Conservation (phyloP, 1,140 invertebrate genomes). For the Homalodisca vitripennis region DNA sequence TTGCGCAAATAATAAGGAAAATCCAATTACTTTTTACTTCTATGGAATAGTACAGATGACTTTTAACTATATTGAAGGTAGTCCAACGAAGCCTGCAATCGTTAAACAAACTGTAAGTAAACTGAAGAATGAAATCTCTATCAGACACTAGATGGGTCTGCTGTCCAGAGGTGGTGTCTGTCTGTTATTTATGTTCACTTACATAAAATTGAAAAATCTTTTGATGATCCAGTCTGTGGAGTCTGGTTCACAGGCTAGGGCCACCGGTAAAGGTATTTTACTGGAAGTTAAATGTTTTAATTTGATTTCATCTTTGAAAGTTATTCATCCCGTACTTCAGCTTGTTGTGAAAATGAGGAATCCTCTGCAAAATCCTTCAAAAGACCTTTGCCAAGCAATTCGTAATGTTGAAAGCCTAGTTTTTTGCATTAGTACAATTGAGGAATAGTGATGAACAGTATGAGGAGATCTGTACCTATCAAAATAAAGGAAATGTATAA, state of each 20-base stretch:
- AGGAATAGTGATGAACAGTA: constrained; percentile 28
- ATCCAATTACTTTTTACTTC: no score
- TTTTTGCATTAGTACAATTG: constrained; percentile 28
- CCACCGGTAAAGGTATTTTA: constrained; percentile 32
- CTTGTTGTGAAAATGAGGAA: constrained; percentile 36
- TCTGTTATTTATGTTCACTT: constrained; percentile 25
- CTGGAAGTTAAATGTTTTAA: constrained; percentile 35
- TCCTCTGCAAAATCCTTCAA: constrained; percentile 28
- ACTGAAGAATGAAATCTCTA: constrained; percentile 33
- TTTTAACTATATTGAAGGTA: constrained; percentile 35
- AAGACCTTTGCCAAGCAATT: constrained; percentile 33
- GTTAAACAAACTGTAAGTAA: constrained; percentile 20
- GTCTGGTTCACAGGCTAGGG: constrained; percentile 21
- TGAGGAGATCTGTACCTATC: constrained; percentile 20
- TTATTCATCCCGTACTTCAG: constrained; percentile 35
- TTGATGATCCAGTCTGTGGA: constrained; percentile 26
- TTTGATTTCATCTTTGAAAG: constrained; percentile 33
- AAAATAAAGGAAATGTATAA: constrained; percentile 23
- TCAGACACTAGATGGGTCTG: constrained; percentile 35
- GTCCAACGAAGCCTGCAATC: constrained; percentile 34
- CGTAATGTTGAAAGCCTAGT: constrained; percentile 29
- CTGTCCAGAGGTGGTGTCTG: constrained; percentile 32
- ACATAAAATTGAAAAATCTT: constrained; percentile 17
- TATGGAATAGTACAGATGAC: constrained; percentile 32
- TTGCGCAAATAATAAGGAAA: no score